Base-by-base conservation (phyloP, 2,888 invertebrate genomes). In the Noctua comes region DNA sequence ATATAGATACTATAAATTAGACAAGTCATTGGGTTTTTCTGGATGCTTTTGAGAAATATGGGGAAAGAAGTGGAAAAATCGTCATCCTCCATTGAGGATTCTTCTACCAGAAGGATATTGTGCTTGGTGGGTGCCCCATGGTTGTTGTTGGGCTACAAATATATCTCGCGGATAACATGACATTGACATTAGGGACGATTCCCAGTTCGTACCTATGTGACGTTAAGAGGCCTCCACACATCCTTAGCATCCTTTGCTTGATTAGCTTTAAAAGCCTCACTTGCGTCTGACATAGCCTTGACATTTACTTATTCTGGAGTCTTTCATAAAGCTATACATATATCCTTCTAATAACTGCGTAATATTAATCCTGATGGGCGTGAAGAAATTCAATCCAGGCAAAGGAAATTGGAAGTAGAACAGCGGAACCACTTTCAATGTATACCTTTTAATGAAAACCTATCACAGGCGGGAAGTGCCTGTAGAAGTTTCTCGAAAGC, bases 361-460 rank as follows among this genome's bases (percentile, higher is more conserved):
- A 76, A 82, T 82, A 71, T 62, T 54, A 48, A 46, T 74, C 18
- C 46, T 69, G 69, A 80, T 54, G 81, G 51, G 48, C 46, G 62
- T 79, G 69, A 85, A 76, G 71, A 81, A 81, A 70, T 81, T 73
- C 82, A 76, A 73, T 85, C 85, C 68, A 68, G 27, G 36, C 62
- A 54, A 68, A 83, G 83, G 77, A 82, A 83, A 85, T 83, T 77
- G 77, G 31, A 77, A 65, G 76, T 70, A 69, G 83, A 82, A 70
- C 57, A 72, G 57, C 72, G 75, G 79, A 75, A 73, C 75, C 51
- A 79, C 31, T 73, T 73, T 65, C 72, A 78, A 76, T 86, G 79
- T 83, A 79, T 71, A 51, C 70, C 24, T 69, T 83, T 83, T 83
- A 83, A 87, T 87, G 78, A 76, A 76, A 80, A 76, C 71, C 70